Percentiles rank a stretch among this genome's conserved stretches.
phyloP scores from a whole-genome alignment of 2,888 invertebrate genomes.

The Parasteatoda lunata region DNA sequence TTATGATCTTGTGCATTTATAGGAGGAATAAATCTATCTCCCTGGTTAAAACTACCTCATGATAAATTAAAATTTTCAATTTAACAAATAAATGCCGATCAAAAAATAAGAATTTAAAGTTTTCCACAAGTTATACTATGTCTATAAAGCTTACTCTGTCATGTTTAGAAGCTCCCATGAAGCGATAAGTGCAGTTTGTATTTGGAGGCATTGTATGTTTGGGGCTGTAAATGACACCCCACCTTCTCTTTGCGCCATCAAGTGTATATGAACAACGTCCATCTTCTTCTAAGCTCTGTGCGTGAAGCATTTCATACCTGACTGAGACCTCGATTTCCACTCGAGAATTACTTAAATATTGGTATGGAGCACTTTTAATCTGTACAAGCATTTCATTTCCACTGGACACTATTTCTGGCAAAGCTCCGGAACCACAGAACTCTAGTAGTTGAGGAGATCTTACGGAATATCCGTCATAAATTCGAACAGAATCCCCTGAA shows the following conservation, averaged over 20 bases:
- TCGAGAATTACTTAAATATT: constrained; percentile 82
- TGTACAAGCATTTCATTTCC: constrained; percentile 85
- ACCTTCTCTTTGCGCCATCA: constrained; percentile 51
- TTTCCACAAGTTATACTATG: too few relatives aligned
- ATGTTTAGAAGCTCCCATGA: constrained; percentile 76
- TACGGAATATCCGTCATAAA: constrained; percentile 87
- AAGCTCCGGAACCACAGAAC: constrained; percentile 87
- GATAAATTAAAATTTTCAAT: too few relatives aligned
- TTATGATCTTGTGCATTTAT: too few relatives aligned
- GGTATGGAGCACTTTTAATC: constrained; percentile 87
- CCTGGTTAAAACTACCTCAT: too few relatives aligned
- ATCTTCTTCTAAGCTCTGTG: constrained; percentile 69
- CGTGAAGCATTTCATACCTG: constrained; percentile 84
- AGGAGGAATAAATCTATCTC: too few relatives aligned
- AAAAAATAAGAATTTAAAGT: too few relatives aligned
- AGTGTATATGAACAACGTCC: constrained; percentile 62
- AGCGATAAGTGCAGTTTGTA: constrained; percentile 87
- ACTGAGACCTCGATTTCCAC: constrained; percentile 87
- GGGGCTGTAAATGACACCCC: constrained; percentile 65
- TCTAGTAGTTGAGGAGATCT: constrained; percentile 86
- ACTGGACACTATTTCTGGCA: constrained; percentile 86
- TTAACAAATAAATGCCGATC: too few relatives aligned
- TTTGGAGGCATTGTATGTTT: constrained; percentile 84
- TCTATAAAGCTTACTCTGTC: constrained; percentile 43
- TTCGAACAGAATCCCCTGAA: constrained; percentile 78